phyloP scores from a whole-genome alignment of 2,113 vertebrate genomes.

The Oriolus oriolus region DNA sequence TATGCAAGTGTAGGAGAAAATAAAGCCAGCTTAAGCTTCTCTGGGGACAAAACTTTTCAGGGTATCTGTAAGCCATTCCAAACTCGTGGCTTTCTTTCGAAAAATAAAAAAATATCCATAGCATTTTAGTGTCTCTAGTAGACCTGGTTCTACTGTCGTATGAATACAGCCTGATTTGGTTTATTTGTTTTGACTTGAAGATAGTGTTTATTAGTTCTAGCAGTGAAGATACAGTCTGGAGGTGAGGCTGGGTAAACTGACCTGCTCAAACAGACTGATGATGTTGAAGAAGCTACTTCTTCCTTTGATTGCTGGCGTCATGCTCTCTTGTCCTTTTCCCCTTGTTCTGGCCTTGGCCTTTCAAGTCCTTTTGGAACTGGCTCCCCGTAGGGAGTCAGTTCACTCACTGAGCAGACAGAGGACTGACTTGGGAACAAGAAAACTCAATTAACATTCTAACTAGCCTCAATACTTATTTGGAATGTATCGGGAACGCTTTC shows the following conservation, averaged over 20 bases:
- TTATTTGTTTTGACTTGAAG: neutral
- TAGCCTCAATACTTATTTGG: neutral
- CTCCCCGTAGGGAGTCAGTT: neutral
- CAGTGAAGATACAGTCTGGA: neutral
- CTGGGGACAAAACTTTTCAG: neutral
- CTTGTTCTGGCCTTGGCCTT: neutral
- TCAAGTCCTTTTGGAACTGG: neutral
- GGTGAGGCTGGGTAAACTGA: neutral
- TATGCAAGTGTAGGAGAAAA: neutral
- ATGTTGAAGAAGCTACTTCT: neutral
- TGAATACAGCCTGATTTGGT: neutral
- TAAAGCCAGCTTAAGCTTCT: neutral
- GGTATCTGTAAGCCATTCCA: neutral
- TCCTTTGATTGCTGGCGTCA: neutral
- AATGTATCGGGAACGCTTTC: fast-evolving
- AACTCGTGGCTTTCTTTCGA: neutral
- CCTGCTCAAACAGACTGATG: neutral
- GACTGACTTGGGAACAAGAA: neutral
- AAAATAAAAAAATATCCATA: neutral
- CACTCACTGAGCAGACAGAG: neutral
- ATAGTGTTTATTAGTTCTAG: neutral
- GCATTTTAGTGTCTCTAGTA: neutral
- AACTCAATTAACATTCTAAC: neutral
- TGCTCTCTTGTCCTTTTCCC: neutral
- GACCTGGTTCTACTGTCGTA: neutral